phyloP scores from a whole-genome alignment of 2,113 vertebrate genomes.

The Myotis davidii region DNA sequence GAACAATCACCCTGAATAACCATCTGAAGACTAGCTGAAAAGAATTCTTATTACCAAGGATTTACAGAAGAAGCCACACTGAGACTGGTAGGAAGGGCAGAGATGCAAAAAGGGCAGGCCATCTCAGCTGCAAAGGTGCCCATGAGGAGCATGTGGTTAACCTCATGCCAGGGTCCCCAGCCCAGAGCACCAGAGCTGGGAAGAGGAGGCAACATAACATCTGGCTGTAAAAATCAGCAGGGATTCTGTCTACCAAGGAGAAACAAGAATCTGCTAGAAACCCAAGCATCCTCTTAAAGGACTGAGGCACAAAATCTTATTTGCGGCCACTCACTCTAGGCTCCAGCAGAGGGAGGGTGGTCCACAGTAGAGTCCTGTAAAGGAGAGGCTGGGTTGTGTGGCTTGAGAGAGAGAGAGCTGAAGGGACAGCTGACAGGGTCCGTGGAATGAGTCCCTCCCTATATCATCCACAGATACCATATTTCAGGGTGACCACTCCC shows the following conservation, averaged over 20 bases:
- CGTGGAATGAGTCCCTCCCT: neutral
- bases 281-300: neutral
- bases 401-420: neutral
- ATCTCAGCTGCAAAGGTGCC: neutral
- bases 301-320: neutral
- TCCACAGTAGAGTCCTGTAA: neutral
- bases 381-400: neutral
- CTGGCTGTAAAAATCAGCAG: neutral
- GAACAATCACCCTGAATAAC: neutral
- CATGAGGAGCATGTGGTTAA: neutral
- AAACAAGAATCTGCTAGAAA: neutral
- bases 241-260: neutral
- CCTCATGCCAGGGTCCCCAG: neutral
- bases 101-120: neutral
- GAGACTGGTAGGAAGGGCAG: neutral
- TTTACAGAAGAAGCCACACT: neutral
- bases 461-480: neutral
- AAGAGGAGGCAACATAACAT: neutral
- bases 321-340: neutral
- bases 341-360: neutral
- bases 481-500: neutral
- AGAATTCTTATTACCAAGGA: neutral
- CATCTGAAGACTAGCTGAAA: neutral
- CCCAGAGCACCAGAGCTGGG: neutral
- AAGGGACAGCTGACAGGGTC: neutral